Percentiles rank a stretch among this genome's conserved stretches.
phyloP scores from a whole-genome alignment of 2,888 invertebrate species.

The Malthinus flaveolus region DNA sequence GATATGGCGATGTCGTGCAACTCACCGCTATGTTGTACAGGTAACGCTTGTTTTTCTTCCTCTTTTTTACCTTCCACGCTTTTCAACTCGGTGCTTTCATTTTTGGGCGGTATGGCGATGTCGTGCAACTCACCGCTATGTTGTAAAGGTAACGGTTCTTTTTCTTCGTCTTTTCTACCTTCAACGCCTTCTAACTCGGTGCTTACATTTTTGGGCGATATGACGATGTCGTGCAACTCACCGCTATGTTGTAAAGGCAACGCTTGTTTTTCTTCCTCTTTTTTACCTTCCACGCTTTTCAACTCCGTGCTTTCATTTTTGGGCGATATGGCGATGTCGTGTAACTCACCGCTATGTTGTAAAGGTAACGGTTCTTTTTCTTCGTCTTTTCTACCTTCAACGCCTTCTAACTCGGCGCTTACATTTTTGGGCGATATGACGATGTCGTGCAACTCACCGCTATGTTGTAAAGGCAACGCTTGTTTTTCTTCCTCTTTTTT shows the following conservation, averaged over 20 bases:
- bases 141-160: background rate
- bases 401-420: slow-evolving; percentile 18
- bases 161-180: slow-evolving; percentile 19
- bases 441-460: slow-evolving; percentile 8
- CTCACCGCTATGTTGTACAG: slow-evolving; percentile 10
- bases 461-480: slow-evolving; percentile 1
- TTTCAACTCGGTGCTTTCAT: too few relatives aligned
- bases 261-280: slow-evolving; percentile 13
- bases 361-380: background rate
- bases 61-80: slow-evolving; percentile 22
- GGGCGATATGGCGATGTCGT: slow-evolving; percentile 1
- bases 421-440: background rate
- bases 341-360: slow-evolving; percentile 4
- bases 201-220: slow-evolving; percentile 5
- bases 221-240: slow-evolving; percentile 3
- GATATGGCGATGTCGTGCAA: background rate
- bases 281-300: slow-evolving; percentile 25
- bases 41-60: slow-evolving; percentile 9
- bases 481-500: slow-evolving; percentile 17
- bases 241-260: background rate
- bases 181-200: slow-evolving; percentile 26
- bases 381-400: slow-evolving; percentile 26
- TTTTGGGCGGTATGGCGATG: background rate
- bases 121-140: slow-evolving; percentile 9
- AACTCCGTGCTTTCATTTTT: too few relatives aligned